phyloP scores from a whole-genome alignment of 92 coral and sea anemone genomes.

The Porites lobata region DNA sequence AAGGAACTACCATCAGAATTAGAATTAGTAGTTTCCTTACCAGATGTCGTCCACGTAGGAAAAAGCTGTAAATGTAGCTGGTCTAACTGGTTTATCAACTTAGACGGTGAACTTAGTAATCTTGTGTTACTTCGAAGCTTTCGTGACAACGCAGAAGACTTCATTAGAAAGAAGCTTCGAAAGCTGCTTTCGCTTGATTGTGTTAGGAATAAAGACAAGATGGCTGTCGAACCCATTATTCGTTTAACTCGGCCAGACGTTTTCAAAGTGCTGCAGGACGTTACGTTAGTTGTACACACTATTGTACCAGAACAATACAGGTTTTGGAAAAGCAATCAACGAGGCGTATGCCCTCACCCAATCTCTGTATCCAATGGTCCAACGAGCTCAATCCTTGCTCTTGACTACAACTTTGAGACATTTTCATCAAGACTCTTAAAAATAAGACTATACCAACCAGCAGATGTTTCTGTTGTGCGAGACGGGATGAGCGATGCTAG shows the following conservation, averaged over 20 bases:
- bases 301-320: slow-evolving; percentile 72
- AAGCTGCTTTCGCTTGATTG: slow-evolving; percentile 44
- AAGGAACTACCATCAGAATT: background rate
- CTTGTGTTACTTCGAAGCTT: background rate
- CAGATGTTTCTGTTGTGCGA: slow-evolving; percentile 41
- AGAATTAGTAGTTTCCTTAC: too few relatives aligned
- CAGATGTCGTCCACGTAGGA: too few relatives aligned
- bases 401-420: slow-evolving; percentile 63
- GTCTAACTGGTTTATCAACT: slow-evolving; percentile 21
- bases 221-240: slow-evolving; percentile 71
- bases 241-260: slow-evolving; percentile 54
- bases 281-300: slow-evolving; percentile 57
- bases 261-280: slow-evolving; percentile 26
- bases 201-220: slow-evolving; percentile 65
- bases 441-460: slow-evolving; percentile 60
- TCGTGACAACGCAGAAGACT: too few relatives aligned
- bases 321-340: slow-evolving; percentile 61
- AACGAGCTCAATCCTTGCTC: slow-evolving; percentile 40
- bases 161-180: too few relatives aligned
- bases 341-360: slow-evolving; percentile 66
- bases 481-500: slow-evolving; percentile 57
- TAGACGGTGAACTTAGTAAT: too few relatives aligned
- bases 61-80: background rate
- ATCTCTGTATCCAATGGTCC: slow-evolving; percentile 61
- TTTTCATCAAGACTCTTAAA: slow-evolving; percentile 47